Evolutionary conservation across 2,888 invertebrate species (phyloP), one percentile per base, ranked within the genome.

Genomic region (Synergus gifuensis): DNA sequence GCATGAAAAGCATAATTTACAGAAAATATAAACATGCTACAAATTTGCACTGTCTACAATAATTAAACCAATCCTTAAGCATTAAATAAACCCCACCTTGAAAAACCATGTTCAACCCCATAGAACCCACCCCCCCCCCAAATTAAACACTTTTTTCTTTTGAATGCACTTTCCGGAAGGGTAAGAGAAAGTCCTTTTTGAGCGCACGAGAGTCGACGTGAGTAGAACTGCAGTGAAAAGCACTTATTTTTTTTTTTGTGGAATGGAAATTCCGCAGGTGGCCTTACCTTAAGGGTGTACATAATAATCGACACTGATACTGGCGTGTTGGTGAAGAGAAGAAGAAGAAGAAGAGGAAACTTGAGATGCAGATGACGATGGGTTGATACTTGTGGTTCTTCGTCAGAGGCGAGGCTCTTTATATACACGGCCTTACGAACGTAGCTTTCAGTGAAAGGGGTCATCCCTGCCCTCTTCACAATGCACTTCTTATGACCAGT

Each of bases 391-490:
- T 90, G 89, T 91, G 91, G 87, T 88, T 91, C 90, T 89, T 91
- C 90, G 88, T 89, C 87, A 88, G 90, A 90, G 89, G 90, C 88
- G 87, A 89, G 90, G 89, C 91, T 91, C 91, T 90, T 91, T 91
- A 91, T 91, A 91, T 91, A 91, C 91, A 88, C 90, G 89, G 86
- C 86, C 88, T 87, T 86, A 88, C 87, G 88, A 91, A 90, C 91
- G 88, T 90, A 89, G 88, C 90, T 87, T 44, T 49, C 89, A 91
- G 92, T 92, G 92, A 92, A 92, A 92, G 92, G 92, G 92, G 92
- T 92, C 92, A 92, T 92, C 92, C 92, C 92, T 92, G 92, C 92
- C 91, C 88, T 90, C 89, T 89, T 90, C 90, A 91, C 89, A 91
- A 91, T 91, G 88, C 88, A 89, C 89, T 87, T 88, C 90, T 88